Evolutionary conservation across 1,140 invertebrate genomes (phyloP), one percentile per base, ranked within the genome.

Genomic region (Scaptomyza montana): DNA sequence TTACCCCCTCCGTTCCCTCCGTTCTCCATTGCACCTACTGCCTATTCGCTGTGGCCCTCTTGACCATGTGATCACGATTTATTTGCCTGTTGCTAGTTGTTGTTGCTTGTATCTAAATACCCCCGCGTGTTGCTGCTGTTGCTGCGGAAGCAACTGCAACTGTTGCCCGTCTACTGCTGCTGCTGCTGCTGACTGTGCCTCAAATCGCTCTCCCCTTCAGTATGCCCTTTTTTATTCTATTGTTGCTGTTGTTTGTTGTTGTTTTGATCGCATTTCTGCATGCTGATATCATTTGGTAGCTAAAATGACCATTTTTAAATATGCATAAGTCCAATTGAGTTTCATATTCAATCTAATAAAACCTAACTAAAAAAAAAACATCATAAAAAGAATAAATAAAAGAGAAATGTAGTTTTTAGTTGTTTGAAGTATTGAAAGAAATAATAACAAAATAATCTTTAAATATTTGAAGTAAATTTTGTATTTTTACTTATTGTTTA

Each of bases 61-160:
- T 91, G 86, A 90, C 86, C 90, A 91, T 85, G 78, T 91, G 90
- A 91, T 91, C 90, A 91, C 90, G 90, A 91, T 91, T 91, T 91
- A 91, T 91, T 90, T 90, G 75, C 77, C 84, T 56, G 74, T 36
- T 36, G 46, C 74, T 77, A 51, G 64, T 21, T 68, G 57, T 81
- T 82, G 79, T 68, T 75, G 65, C 21, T 82, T 87, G 76, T 69
- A 74, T 75, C 72, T 82, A 84, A 84, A 82, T 89, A 78, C 72
- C 72, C 72, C 74, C 68, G 76, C 68, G 73, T 87, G 82, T 89
- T 77, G 74, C 45, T 85, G 74, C 74, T 74, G 80, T 71, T 67
- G 80, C 69, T 72, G 81, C 66, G 61, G 75, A 65, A 61, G 75
- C 72, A 66, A 78, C 61, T 62, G 78, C 68, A 74, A 66, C 76